Evolutionary conservation across 1,140 invertebrate genomes (phyloP), one percentile per base, ranked within the genome.

Genomic region (Drosophila ercepeae): DNA sequence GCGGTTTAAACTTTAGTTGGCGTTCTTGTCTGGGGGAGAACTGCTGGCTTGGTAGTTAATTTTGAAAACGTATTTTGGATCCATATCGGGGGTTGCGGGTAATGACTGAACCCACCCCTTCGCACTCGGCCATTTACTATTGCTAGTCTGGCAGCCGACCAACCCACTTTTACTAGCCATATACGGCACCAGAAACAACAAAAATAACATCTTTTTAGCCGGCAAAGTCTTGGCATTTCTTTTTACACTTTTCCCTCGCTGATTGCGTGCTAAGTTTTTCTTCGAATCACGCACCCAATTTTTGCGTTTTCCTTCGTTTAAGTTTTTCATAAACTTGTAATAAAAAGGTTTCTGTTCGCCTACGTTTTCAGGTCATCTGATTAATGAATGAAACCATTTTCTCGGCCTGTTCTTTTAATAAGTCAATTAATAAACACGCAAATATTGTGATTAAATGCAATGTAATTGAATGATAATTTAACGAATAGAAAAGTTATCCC

Each of bases 21-120:
- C 36, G 44, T 2, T n/a, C n/a, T 27, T 23, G 27, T n/a, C 39
- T 65, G 45, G n/a, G n/a, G n/a, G n/a, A n/a, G n/a, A n/a, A n/a
- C 39, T 3, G 29, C 18, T 50, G 23, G 3, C 1, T 21, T 19
- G 6, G 60, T 27, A 34, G 46, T 49, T 27, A 5, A 18, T 52
- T 32, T 53, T 14, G 16, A 21, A 53, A 44, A 44, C 25, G 19
- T 25, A 29, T 53, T 44, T 67, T 7, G 60, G 45, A 64, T 44
- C 60, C 46, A 21, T 44, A 21, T 13, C 16, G 27, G 25, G 45
- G 45, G 55, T 19, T 50, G 55, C 25, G 45, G 45, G 55, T 50
- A 59, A 50, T 67, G 61, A 16, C 21, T 67, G 11, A 42, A 59
- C 41, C 48, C 64, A 45, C 48, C 64, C 64, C 9, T 67, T 64